Evolutionary conservation across 64 coral and sea anemone species (phyloP), one percentile per base, ranked within the genome.

Genomic region (Stichodactyla helianthus): DNA sequence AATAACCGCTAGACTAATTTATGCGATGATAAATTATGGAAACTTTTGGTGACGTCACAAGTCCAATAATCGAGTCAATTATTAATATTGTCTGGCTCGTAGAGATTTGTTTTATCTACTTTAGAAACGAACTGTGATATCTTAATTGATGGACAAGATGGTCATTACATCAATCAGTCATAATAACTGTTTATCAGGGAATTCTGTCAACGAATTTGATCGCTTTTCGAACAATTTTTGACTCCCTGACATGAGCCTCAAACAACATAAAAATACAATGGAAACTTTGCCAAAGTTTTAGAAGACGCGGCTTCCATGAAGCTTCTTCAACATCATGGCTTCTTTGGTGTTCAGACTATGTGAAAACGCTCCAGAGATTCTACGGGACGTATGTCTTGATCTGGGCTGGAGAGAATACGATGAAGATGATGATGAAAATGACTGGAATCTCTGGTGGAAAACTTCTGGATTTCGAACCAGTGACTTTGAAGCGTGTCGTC

Each of bases 401-500:
- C 82, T 88, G 51, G 94, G 94, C 57, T 96, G 94, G 94, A 86
- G 88, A 44, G 91, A 96, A 25, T 96, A 84, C 23, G 88, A 93
- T 54, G 88, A 84, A 15, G 82, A 77, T n/a, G 84, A 78, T 51
- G 94, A 86, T 5, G 88, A 93, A 51, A 91, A 63, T 51, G 85
- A 82, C 6, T 96, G 94, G 94, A 96, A 93, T 67, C 56, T 96
- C 5, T 96, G 94, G 94, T 96, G 94, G 94, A 96, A 93, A 81
- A 90, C 74, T 55, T 92, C 81, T 14, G 94, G 94, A 19, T 96
- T 96, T 71, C 88, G 91, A 20, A 86, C 84, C 14, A 79, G 91
- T 62, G 94, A 96, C 86, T 96, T 87, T 63, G 91, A 96, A 89
- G 59, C 74, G 2, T 96, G 91, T 76, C 79, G 86, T 80, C 94